A percentile compares a stretch with the other conserved stretches of the same genome.
Conservation (phyloP, 2,888 invertebrate species). For the Thera obeliscata region DNA sequence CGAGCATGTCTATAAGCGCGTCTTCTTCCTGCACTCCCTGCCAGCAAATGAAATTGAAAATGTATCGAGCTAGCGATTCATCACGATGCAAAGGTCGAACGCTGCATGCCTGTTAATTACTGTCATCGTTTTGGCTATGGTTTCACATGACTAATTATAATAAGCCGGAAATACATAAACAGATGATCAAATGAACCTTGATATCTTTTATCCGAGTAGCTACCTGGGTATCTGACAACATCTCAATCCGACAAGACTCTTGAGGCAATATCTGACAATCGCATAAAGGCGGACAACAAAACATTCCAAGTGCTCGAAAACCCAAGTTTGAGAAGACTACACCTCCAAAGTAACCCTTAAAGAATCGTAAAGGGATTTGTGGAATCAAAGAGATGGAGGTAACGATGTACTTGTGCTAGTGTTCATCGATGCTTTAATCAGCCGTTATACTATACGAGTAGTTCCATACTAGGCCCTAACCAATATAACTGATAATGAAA, state of each 20-base stretch:
- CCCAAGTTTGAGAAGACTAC: not conserved
- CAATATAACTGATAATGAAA: not conserved
- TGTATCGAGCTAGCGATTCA: constrained; percentile 35
- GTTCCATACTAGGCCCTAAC: not conserved
- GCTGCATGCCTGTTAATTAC: constrained; percentile 29
- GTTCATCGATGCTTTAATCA: not conserved
- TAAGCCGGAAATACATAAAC: constrained; percentile 20
- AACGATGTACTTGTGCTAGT: not conserved
- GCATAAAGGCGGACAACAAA: constrained; percentile 12
- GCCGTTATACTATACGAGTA: not conserved
- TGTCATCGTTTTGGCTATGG: constrained; percentile 33
- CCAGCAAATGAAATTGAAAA: constrained; percentile 49
- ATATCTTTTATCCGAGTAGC: constrained; percentile 4
- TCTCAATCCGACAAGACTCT: constrained; percentile 5
- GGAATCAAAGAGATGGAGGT: constrained; percentile 15
- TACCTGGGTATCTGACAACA: not conserved
- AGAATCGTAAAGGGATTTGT: constrained; percentile 18
- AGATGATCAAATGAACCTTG: constrained; percentile 12
- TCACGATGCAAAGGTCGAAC: constrained; percentile 38
- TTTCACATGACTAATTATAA: constrained; percentile 24
- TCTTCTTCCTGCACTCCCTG: constrained; percentile 60
- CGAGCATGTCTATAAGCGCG: constrained; percentile 24
- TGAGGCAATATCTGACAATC: constrained; percentile 12
- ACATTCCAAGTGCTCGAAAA: constrained; percentile 4
- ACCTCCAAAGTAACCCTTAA: constrained; percentile 15